A percentile compares a stretch with the other conserved stretches of the same genome.
phyloP scores from a whole-genome alignment of 2,888 invertebrate genomes.

The Eilema caniola region DNA sequence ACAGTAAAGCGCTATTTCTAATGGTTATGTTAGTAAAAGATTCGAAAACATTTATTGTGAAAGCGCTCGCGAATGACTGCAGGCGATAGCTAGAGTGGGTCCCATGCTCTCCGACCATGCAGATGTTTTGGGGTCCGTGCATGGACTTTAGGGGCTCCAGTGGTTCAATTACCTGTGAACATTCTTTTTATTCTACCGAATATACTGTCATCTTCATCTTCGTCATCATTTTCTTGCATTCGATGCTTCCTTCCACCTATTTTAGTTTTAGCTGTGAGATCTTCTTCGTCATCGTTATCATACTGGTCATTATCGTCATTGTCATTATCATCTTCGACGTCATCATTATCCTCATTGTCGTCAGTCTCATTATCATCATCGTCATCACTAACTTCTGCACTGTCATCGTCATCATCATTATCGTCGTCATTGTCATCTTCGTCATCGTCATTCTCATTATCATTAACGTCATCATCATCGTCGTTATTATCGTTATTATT shows the following conservation, averaged over 20 bases:
- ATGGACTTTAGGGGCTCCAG: slow-evolving; percentile 58
- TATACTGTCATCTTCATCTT: slow-evolving; percentile 82
- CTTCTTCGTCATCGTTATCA: slow-evolving; percentile 77
- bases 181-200: slow-evolving; percentile 84
- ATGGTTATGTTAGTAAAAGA: slow-evolving; percentile 85
- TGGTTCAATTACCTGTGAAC: slow-evolving; percentile 82
- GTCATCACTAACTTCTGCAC: slow-evolving; percentile 79
- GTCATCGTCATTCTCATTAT: slow-evolving; percentile 67
- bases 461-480: slow-evolving; percentile 68
- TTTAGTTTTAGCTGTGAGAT: slow-evolving; percentile 52
- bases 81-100: slow-evolving; percentile 88
- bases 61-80: slow-evolving; percentile 88
- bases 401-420: slow-evolving; percentile 71
- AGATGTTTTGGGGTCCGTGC: slow-evolving; percentile 69
- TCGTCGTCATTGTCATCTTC: slow-evolving; percentile 39
- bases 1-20: slow-evolving; percentile 81
- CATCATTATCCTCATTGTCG: slow-evolving; percentile 69
- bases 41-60: slow-evolving; percentile 82
- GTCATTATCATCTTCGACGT: slow-evolving; percentile 70
- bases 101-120: slow-evolving; percentile 84
- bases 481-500: slow-evolving; percentile 67
- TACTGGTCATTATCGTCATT: slow-evolving; percentile 73
- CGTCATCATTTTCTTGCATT: slow-evolving; percentile 81
- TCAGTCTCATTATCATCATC: slow-evolving; percentile 70
- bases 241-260: slow-evolving; percentile 55